phyloP scores from a whole-genome alignment of 2,888 invertebrate species.

The Onthophagus sagittarius region DNA sequence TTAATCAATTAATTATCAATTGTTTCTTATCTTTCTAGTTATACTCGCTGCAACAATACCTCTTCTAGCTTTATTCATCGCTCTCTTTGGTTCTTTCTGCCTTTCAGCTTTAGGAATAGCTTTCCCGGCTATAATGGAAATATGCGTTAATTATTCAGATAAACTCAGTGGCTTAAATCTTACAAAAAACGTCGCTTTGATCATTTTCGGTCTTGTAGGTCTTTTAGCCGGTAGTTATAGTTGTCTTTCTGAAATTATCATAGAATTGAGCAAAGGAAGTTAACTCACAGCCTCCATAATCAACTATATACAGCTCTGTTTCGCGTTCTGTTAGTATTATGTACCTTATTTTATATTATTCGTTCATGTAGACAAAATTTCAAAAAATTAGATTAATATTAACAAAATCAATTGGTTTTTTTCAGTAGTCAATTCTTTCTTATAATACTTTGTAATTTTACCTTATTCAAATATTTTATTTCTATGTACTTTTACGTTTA shows the following conservation, averaged over 20 bases:
- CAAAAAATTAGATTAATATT: not conserved
- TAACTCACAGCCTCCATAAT: not conserved
- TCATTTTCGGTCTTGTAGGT: conserved; percentile 53
- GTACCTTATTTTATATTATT: conserved; percentile 3
- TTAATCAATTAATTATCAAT: not conserved
- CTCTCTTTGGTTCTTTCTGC: conserved; percentile 71
- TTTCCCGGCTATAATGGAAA: conserved; percentile 71
- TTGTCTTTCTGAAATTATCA: conserved; percentile 52
- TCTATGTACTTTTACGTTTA: not conserved
- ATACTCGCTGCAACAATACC: conserved; percentile 67
- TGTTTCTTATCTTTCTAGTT: conserved; percentile 56
- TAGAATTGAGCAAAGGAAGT: conserved; percentile 21
- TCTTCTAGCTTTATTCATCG: conserved; percentile 69
- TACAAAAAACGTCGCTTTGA: conserved; percentile 51
- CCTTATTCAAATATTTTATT: not conserved
- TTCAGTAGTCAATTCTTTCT: not conserved
- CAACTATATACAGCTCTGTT: not conserved
- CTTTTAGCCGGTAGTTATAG: conserved; percentile 58
- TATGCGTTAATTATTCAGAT: conserved; percentile 67
- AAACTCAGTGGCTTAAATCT: conserved; percentile 52
- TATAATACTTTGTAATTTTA: not conserved
- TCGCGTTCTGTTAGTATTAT: conserved; percentile 9
- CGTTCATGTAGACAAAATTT: not conserved
- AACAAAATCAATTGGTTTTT: not conserved
- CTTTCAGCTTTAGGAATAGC: conserved; percentile 69